These are phyloP conservation scores for Phasia obesa DNA, from an alignment of 2,888 invertebrate species.

Conservation along the genomic window DNA sequence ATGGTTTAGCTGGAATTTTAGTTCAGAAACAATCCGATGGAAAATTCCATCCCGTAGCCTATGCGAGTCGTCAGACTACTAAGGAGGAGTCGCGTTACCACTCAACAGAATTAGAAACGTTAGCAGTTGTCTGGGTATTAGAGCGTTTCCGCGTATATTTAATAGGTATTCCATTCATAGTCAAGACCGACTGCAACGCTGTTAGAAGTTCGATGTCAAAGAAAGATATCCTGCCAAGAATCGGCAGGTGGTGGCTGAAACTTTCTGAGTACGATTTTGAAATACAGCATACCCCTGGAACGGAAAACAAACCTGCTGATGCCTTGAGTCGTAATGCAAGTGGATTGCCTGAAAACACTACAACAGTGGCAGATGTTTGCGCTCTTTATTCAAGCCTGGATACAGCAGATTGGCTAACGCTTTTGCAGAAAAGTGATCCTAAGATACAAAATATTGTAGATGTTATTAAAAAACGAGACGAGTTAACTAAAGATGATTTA, in stretches of 20 bases:
- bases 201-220: conserved; percentile 11
- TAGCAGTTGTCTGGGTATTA: conserved; percentile 52
- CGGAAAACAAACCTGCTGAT: conserved; percentile 13
- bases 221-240: conserved; percentile 10
- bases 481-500: neutral
- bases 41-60: too few species aligned
- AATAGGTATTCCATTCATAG: conserved; percentile 37
- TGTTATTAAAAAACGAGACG: neutral
- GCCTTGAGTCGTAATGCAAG: conserved; percentile 22
- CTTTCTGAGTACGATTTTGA: conserved; percentile 8
- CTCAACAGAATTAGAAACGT: conserved; percentile 49
- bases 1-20: too few species aligned
- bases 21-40: too few species aligned
- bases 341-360: conserved; percentile 8
- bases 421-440: conserved; percentile 19
- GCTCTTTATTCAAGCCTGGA: conserved; percentile 10
- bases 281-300: neutral
- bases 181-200: conserved; percentile 3
- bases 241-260: conserved; percentile 13
- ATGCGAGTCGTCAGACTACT: conserved; percentile 44
- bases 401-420: conserved; percentile 12
- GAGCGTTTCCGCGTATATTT: conserved; percentile 43
- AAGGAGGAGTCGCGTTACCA: conserved; percentile 36
- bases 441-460: conserved; percentile 4
- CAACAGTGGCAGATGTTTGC: conserved; percentile 29